Percentiles rank a stretch among this genome's conserved stretches.
phyloP scores from a whole-genome alignment of 2,888 invertebrate genomes.

The Hermaeophaga mercurialis region DNA sequence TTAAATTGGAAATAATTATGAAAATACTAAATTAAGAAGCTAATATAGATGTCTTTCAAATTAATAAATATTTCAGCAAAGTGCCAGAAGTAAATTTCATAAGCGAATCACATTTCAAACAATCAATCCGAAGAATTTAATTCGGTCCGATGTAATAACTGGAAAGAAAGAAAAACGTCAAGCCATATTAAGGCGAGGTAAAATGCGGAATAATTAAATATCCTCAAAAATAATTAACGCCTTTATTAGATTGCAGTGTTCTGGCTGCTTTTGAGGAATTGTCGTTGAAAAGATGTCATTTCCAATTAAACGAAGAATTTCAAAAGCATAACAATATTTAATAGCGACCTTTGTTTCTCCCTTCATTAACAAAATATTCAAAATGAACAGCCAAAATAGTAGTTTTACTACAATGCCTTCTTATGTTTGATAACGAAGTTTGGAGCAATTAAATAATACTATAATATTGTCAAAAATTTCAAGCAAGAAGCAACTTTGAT shows the following conservation, averaged over 20 bases:
- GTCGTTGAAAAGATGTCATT: conserved; percentile 29
- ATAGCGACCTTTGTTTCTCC: conserved; percentile 19
- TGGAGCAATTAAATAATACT: too few species aligned
- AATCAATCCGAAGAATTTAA: conserved; percentile 22
- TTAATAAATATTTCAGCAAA: background rate
- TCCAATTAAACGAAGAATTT: conserved; percentile 32
- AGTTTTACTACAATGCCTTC: too few species aligned
- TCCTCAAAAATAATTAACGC: conserved; percentile 36
- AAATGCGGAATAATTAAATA: conserved; percentile 35
- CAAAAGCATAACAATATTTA: conserved; percentile 23
- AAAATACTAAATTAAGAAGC: too few species aligned
- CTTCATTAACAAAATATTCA: conserved; percentile 18
- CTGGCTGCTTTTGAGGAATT: conserved; percentile 28
- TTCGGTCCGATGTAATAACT: conserved; percentile 20
- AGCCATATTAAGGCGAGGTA: conserved; percentile 29
- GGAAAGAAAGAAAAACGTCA: conserved; percentile 31
- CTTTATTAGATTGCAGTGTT: conserved; percentile 33
- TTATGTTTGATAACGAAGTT: too few species aligned
- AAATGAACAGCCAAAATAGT: conserved; percentile 13
- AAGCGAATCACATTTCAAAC: conserved; percentile 11
- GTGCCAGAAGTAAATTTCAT: conserved; percentile 1
- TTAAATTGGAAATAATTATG: too few species aligned
- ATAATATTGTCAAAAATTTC: too few species aligned
- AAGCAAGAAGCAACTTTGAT: too few species aligned
- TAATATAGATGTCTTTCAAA: too few species aligned